Conservation (phyloP, 2,888 invertebrate genomes). For the Saturnia japonica region DNA sequence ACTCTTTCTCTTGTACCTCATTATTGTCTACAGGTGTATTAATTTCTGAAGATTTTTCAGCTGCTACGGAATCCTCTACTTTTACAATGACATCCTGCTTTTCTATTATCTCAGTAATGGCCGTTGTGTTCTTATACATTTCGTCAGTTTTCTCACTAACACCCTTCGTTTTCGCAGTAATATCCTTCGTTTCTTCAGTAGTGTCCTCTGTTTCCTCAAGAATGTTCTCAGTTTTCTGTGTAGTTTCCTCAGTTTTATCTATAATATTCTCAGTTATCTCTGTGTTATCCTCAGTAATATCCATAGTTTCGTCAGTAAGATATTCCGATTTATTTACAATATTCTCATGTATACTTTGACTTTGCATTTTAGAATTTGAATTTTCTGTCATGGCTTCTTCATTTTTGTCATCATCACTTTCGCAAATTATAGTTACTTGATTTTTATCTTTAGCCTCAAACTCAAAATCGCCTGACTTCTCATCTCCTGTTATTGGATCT, state of each 20-base stretch:
- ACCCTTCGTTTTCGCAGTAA: not conserved
- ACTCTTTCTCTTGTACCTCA: not conserved
- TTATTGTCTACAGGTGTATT: not conserved
- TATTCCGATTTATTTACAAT: slow-evolving; percentile 18
- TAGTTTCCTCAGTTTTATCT: slow-evolving; percentile 13
- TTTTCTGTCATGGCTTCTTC: slow-evolving; percentile 19
- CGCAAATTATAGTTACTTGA: not conserved
- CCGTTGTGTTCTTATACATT: not conserved
- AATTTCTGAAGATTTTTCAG: not conserved
- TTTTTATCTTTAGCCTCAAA: not conserved
- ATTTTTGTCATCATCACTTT: slow-evolving; percentile 19
- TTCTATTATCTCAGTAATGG: slow-evolving; percentile 7
- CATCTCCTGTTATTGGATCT: not conserved
- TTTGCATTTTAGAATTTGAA: not conserved
- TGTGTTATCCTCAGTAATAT: slow-evolving; percentile 12
- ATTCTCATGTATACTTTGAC: not conserved
- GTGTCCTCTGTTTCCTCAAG: slow-evolving; percentile 20
- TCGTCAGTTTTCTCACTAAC: slow-evolving; percentile 4
- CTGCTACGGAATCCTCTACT: not conserved
- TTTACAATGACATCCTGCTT: slow-evolving; percentile 12
- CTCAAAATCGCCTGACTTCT: not conserved
- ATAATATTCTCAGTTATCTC: slow-evolving; percentile 11
- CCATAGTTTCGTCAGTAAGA: slow-evolving; percentile 15
- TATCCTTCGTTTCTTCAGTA: slow-evolving; percentile 14
- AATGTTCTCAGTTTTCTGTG: slow-evolving; percentile 20